phyloP scores from a whole-genome alignment of 2,113 vertebrate genomes.

The Neogale vison region DNA sequence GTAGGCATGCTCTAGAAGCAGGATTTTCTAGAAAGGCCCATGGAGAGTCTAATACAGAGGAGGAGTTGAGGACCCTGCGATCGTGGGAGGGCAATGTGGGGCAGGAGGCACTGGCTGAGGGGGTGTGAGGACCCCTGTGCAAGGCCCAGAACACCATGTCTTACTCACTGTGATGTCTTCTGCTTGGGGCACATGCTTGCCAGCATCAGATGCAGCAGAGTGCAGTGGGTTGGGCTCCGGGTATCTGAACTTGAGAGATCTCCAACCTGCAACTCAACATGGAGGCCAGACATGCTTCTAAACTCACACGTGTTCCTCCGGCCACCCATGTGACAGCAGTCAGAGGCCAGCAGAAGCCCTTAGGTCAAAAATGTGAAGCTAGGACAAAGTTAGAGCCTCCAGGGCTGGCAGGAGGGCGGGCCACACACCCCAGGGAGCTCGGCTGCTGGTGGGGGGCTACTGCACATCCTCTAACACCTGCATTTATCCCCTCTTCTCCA shows the following conservation, averaged over 20 bases:
- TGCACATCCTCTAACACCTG: not conserved
- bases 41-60: not conserved
- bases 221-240: not conserved
- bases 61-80: not conserved
- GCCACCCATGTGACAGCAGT: not conserved
- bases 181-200: not conserved
- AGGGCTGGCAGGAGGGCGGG: not conserved
- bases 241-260: not conserved
- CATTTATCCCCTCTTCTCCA: constrained; percentile 46
- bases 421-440: not conserved
- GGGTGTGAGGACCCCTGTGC: too few species aligned
- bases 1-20: not conserved
- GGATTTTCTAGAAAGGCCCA: not conserved
- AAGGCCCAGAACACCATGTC: not conserved
- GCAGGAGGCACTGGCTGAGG: not conserved
- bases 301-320: not conserved
- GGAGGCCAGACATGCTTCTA: not conserved
- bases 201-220: accelerated
- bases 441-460: accelerated
- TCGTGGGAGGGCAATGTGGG: not conserved
- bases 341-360: not conserved
- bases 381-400: not conserved
- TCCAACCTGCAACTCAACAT: not conserved
- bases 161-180: not conserved
- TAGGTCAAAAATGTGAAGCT: not conserved